Evolutionary conservation across 2,113 vertebrate species (phyloP).

Genomic region (Bolborhynchus lineola): DNA sequence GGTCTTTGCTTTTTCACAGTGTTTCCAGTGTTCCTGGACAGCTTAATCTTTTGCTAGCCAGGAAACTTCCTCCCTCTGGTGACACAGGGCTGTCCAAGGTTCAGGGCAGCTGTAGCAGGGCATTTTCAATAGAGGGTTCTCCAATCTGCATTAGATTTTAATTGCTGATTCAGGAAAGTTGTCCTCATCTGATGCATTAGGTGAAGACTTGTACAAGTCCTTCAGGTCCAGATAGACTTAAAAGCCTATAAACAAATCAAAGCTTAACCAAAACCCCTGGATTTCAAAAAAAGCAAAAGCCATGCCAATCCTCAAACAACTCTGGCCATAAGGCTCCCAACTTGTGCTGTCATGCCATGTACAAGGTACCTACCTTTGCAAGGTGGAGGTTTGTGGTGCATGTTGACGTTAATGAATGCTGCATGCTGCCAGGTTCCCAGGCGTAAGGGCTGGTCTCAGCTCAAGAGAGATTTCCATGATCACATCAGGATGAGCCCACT

Average conservation of each 20-base stretch:
- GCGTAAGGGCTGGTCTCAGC: neutral
- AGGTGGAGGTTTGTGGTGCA: accelerated
- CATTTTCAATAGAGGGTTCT: neutral
- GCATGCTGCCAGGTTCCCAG: neutral
- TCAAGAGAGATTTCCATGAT: accelerated
- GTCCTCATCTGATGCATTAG: neutral
- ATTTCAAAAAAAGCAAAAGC: neutral
- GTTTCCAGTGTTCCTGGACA: neutral
- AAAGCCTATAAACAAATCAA: neutral
- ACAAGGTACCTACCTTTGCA: too few species aligned
- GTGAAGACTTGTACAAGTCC: neutral
- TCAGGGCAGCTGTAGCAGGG: neutral
- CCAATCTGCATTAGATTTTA: neutral
- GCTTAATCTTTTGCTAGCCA: neutral
- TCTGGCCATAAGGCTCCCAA: neutral
- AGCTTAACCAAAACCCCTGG: neutral
- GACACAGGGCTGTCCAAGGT: neutral
- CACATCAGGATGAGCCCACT: accelerated
- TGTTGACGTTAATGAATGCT: accelerated
- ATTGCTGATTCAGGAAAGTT: neutral
- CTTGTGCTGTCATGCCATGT: accelerated
- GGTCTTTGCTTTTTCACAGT: neutral
- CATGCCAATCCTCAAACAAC: neutral
- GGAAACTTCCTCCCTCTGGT: neutral
- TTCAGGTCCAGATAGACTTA: neutral